These are phyloP conservation scores for Trematomus loennbergii DNA, from an alignment of 2,113 vertebrate species.

Conservation along the genomic window DNA sequence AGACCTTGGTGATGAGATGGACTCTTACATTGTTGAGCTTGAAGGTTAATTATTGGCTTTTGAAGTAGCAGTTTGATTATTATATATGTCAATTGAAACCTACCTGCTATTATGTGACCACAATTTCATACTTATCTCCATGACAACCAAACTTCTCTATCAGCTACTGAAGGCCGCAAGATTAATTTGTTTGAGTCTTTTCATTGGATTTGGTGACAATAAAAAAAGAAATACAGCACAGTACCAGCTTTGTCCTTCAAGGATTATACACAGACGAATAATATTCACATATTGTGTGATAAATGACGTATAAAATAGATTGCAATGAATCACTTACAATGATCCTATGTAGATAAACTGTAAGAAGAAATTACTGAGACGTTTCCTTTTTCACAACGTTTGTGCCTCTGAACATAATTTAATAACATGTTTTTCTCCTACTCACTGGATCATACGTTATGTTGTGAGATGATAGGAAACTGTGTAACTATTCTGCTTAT, in stretches of 20 bases:
- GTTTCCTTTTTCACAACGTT: neutral
- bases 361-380: neutral
- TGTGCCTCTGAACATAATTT: constrained; percentile 6
- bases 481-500: constrained; percentile 7
- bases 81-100: neutral
- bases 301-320: constrained; percentile 18
- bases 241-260: neutral
- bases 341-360: neutral
- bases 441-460: neutral
- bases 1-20: neutral
- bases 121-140: neutral
- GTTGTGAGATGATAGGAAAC: constrained; percentile 22
- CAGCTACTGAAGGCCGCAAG: neutral
- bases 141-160: neutral
- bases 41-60: neutral
- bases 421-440: neutral
- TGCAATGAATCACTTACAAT: constrained; percentile 21
- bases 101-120: neutral
- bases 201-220: constrained; percentile 24
- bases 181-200: neutral
- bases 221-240: constrained; percentile 9
- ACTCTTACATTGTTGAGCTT: constrained; percentile 1
- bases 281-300: constrained; percentile 35
- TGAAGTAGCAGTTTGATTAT: neutral
- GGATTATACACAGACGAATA: constrained; percentile 10